Evolutionary conservation across 2,888 invertebrate species (phyloP).

Genomic region (Xestobium rufovillosum): DNA sequence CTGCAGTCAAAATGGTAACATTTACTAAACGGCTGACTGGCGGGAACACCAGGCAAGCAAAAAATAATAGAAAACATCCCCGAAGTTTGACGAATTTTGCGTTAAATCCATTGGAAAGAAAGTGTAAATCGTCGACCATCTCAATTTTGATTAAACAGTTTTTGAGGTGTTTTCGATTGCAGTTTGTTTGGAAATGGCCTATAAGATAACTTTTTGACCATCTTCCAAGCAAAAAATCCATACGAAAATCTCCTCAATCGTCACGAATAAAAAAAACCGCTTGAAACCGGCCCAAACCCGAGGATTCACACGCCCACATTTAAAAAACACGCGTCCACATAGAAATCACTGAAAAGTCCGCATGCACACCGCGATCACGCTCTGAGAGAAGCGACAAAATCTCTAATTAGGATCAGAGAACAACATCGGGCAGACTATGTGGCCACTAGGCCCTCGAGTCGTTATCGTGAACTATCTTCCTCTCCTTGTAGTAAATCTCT

Average conservation of each 20-base stretch:
- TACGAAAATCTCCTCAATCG: too few species aligned
- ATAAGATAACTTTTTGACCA: too few species aligned
- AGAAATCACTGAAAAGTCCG: constrained; percentile 10
- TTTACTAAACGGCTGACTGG: constrained; percentile 40
- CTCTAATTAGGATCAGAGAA: constrained; percentile 50
- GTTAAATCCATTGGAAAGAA: too few species aligned
- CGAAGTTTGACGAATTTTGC: constrained; percentile 34
- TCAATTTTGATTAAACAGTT: too few species aligned
- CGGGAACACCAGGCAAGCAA: constrained; percentile 39
- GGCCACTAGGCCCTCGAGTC: constrained; percentile 56
- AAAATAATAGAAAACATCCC: constrained; percentile 29
- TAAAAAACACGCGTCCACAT: constrained; percentile 26
- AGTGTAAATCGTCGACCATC: too few species aligned
- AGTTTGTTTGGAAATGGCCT: too few species aligned
- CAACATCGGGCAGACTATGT: constrained; percentile 63
- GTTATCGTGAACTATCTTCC: constrained; percentile 72
- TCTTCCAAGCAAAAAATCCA: too few species aligned
- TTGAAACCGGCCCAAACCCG: too few species aligned
- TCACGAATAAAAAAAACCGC: too few species aligned
- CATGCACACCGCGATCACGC: constrained; percentile 14
- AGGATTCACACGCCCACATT: too few species aligned
- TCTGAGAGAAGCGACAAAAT: constrained; percentile 23
- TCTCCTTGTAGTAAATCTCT: constrained; percentile 96
- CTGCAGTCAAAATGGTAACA: constrained; percentile 34
- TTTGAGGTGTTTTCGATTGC: too few species aligned